These are phyloP conservation scores for Clarias platycephalus DNA, from an alignment of 2,797 vertebrate species.

Conservation along the genomic window DNA sequence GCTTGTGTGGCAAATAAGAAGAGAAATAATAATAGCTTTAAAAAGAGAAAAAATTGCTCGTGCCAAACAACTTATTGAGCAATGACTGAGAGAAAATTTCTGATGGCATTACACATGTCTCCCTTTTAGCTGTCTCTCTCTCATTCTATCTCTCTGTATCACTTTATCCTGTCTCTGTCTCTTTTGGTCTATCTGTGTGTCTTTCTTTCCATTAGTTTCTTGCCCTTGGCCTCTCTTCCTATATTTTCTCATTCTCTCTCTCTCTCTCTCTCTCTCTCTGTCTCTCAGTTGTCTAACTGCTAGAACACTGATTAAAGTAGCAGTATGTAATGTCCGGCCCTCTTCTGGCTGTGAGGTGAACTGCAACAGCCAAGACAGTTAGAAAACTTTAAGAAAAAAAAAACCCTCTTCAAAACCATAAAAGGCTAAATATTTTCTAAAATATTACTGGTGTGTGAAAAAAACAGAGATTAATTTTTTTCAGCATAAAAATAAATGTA, in stretches of 20 bases:
- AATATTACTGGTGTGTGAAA: not conserved
- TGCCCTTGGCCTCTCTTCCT: too few species aligned
- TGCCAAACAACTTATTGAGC: slow-evolving; percentile 1
- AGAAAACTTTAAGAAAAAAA: not conserved
- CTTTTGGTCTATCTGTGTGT: too few species aligned
- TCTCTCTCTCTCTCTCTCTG: not conserved
- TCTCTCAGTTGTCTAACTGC: not conserved
- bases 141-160: not conserved
- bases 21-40: slow-evolving; percentile 9
- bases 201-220: not conserved
- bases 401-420: not conserved
- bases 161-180: not conserved
- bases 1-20: not conserved
- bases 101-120: not conserved
- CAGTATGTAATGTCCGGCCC: not conserved
- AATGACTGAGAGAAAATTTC: not conserved
- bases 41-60: not conserved
- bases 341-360: not conserved
- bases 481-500: not conserved
- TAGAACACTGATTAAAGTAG: not conserved
- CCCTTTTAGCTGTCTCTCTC: not conserved
- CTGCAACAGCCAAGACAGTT: not conserved
- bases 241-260: not conserved
- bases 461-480: not conserved
- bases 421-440: not conserved